phyloP scores from a whole-genome alignment of 2,797 vertebrate genomes.

The Aulostomus chinensis region DNA sequence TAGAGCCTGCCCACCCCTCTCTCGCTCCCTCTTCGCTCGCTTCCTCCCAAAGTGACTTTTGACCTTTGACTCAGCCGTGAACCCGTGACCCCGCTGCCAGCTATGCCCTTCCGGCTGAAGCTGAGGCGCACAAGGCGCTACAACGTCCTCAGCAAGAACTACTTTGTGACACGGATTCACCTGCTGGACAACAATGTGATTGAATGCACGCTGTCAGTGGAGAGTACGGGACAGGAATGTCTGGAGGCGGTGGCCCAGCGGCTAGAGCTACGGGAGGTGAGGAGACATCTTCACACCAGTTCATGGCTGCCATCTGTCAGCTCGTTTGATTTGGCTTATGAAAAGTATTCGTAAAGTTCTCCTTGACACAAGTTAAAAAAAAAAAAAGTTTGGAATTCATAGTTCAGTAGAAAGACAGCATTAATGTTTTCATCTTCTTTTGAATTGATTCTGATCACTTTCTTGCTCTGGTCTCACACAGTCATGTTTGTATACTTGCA shows the following conservation, averaged over 20 bases:
- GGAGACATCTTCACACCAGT: constrained; percentile 19
- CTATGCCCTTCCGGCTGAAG: constrained; percentile 95
- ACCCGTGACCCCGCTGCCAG: constrained; percentile 52
- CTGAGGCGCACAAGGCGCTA: constrained; percentile 92
- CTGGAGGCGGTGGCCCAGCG: constrained; percentile 94
- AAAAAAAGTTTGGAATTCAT: no score
- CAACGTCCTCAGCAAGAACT: constrained; percentile 97
- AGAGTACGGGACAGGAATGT: constrained; percentile 95
- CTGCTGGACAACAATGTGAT: constrained; percentile 91
- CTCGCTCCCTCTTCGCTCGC: constrained; percentile 27
- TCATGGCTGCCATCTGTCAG: no score
- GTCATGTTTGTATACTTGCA: no score
- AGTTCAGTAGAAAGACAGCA: no score
- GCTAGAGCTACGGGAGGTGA: constrained; percentile 93
- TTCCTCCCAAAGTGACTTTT: constrained; percentile 54
- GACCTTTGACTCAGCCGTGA: constrained; percentile 54
- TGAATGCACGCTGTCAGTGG: constrained; percentile 93
- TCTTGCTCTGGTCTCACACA: no score
- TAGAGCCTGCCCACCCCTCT: constrained; percentile 59
- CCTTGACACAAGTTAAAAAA: no score
- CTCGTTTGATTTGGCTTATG: no score
- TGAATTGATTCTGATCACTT: no score
- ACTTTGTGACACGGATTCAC: constrained; percentile 93
- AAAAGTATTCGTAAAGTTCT: no score
- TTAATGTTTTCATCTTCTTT: no score